Conservation (phyloP, 1,140 invertebrate species). For the Orussus abietinus region DNA sequence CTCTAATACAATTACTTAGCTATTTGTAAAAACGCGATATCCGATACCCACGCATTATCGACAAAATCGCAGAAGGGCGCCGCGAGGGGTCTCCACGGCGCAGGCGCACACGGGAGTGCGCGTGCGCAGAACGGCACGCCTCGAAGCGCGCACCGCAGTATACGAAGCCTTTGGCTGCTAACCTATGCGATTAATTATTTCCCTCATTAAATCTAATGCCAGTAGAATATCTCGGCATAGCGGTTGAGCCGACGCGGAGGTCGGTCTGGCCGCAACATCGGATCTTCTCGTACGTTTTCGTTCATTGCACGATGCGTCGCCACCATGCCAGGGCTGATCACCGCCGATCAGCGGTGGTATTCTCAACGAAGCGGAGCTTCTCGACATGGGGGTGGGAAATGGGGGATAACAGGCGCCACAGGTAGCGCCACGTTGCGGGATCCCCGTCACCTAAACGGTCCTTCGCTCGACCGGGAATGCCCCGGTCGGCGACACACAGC, state of each 20-base stretch:
- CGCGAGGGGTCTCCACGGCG: no score
- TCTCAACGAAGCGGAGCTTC: slow-evolving; percentile 20
- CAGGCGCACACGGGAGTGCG: no score
- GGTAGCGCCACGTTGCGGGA: background rate
- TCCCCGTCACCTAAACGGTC: background rate
- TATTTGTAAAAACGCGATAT: slow-evolving; percentile 25
- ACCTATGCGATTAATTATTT: slow-evolving; percentile 41
- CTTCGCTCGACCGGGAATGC: no score
- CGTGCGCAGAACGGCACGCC: no score
- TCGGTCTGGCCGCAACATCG: background rate
- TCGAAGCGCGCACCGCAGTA: no score
- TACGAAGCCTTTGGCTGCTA: slow-evolving; percentile 24
- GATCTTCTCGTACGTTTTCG: background rate
- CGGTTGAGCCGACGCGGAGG: background rate
- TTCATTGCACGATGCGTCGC: background rate
- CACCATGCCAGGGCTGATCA: background rate
- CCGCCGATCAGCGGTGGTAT: slow-evolving; percentile 13
- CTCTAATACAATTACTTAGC: slow-evolving; percentile 25
- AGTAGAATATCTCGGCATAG: background rate
- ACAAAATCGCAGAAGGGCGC: slow-evolving; percentile 11
- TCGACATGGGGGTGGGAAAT: slow-evolving; percentile 11
- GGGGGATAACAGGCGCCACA: background rate
- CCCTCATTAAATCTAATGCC: slow-evolving; percentile 26
- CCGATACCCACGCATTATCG: slow-evolving; percentile 1
- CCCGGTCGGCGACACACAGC: no score